phyloP scores from a whole-genome alignment of 2,113 vertebrate species.

The Redunca redunca region DNA sequence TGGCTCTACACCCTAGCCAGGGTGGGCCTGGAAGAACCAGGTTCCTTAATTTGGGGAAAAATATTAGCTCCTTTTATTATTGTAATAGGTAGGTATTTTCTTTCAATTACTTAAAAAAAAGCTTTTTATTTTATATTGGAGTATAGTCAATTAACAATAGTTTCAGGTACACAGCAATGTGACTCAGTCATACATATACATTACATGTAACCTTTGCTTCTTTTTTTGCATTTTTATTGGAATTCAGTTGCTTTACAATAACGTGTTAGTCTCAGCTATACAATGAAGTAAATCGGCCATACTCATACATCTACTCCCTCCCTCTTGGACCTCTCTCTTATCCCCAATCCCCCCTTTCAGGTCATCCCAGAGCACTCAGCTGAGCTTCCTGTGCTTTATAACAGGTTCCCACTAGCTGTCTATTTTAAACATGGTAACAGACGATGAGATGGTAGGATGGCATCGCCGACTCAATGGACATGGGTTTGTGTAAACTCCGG shows the following conservation, averaged over 20 bases:
- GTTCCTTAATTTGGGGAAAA: neutral
- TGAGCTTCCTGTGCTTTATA: neutral
- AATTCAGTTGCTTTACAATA: neutral
- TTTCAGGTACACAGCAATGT: neutral
- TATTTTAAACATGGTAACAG: neutral
- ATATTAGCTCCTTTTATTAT: neutral
- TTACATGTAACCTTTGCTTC: neutral
- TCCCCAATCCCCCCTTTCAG: neutral
- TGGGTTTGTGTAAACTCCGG: neutral
- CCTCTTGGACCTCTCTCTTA: neutral
- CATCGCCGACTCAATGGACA: neutral
- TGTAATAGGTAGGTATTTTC: neutral
- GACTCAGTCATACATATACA: neutral
- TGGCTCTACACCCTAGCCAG: neutral
- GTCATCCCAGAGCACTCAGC: neutral
- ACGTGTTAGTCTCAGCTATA: neutral
- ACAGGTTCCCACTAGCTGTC: neutral
- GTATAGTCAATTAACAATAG: neutral
- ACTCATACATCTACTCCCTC: neutral
- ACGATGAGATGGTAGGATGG: neutral
- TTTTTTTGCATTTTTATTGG: neutral
- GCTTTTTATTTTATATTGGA: neutral
- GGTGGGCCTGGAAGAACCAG: fast-evolving
- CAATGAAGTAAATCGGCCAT: neutral
- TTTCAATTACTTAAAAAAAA: neutral